Evolutionary conservation across 2,113 vertebrate species (phyloP), one percentile per base, ranked within the genome.

Genomic region (Lophura nycthemera): DNA sequence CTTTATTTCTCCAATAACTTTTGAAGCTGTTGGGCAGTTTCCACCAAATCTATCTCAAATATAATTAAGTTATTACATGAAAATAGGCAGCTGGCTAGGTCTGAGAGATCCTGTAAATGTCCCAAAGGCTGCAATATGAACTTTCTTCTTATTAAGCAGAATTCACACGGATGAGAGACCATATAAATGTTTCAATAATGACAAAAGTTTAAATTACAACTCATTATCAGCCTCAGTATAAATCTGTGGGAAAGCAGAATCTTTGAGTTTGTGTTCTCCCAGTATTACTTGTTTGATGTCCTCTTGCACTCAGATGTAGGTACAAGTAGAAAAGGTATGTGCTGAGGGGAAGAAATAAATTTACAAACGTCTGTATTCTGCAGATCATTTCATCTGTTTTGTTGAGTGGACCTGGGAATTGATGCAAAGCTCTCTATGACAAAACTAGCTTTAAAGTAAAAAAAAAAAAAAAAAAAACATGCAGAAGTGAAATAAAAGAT

Each of bases 111-210:
- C 73, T 78, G 76, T 93, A 90, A 83, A 81, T 71, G 83, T 96
- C 95, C 95, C 96, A 89, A 95, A 96, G 93, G 95, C 88, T 94
- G 80, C 94, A 96, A 95, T 57, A 38, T 86, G 86, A 96, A 90
- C 92, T 94, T 69, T 27, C 38, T 54, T 90, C 47, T 88, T 96
- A 95, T 88, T 96, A 95, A 96, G 92, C 22, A 43, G 76, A 73
- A 92, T 94, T 95, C 93, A 86, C 88, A 47, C 93, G 90, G 83
- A 72, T 94, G 70, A 93, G 90, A 88, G 83, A 86, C 90, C 70
- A 34, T 93, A 94, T 88, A 94, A 93, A 90, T 88, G 88, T 84
- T 90, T 65, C 47, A 52, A 66, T 95, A 93, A 96, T 96, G 70
- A 94, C 83, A 94, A 93, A 90, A 94, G 90, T 95, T 95, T 95